Base-by-base conservation (phyloP, 2,888 invertebrate species). In the Philonicus albiceps region DNA sequence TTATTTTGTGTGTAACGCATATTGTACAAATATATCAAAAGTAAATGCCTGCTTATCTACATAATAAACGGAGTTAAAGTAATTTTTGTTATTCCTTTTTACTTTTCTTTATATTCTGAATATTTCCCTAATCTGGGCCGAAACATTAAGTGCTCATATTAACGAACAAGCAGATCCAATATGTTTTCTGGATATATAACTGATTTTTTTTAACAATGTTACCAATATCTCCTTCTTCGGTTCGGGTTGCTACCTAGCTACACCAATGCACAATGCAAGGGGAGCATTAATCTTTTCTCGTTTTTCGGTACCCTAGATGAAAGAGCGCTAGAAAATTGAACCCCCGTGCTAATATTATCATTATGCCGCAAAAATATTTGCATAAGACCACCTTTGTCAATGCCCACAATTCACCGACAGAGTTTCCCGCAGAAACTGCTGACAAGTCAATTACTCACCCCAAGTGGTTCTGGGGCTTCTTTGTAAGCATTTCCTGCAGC, bases 361-460 rank as follows among this genome's bases (percentile, higher is more conserved):
- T 74, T 34, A 34, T n/a, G 31, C 76, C 76, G 22, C 19, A 53
- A 80, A 80, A 49, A 30, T 80, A 30, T 80, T 80, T 49, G 27
- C 80, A 80, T 30, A 80, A 49, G 30, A 80, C 80, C 53, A 22
- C 53, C 22, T 27, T 31, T 53, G 80, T 30, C 7, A 49, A 34
- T 30, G 31, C 4, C 74, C 37, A 74, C 31, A 16, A 34, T 53
- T 64, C 8, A 81, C 30, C 34, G 55, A 11, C 27, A 81, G 49
- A 81, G 81, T 22, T 34, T 43, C 53, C 31, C 53, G 37, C 30
- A 49, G 40, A 22, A 78, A 49, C 22, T 49, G 30, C 55, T 81
- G 81, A 81, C 81, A 81, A 81, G 81, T 81, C 81, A 81, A 81
- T 81, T 81, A 81, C 81, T 55, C 64, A 55, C 55, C 19, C 81